Percentiles rank a stretch among this genome's conserved stretches.
phyloP scores from a whole-genome alignment of 2,113 vertebrate species.

The Corythoichthys haematopterus region DNA sequence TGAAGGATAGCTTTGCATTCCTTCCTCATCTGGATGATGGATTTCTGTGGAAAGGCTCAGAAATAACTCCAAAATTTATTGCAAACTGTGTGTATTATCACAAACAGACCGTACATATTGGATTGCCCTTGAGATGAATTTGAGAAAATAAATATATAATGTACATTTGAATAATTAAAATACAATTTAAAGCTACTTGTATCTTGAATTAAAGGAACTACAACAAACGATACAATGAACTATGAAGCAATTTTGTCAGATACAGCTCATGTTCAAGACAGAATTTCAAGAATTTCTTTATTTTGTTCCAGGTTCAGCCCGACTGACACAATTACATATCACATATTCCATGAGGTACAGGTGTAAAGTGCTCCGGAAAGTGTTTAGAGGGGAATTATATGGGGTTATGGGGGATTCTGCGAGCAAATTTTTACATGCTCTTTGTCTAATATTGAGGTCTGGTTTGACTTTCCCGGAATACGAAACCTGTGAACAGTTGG shows the following conservation, averaged over 20 bases:
- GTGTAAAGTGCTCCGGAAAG: too few species aligned
- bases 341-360: too few species aligned
- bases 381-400: too few species aligned
- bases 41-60: constrained; percentile 19
- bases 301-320: too few species aligned
- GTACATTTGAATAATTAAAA: neutral
- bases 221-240: neutral
- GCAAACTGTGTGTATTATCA: neutral
- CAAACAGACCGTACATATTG: constrained; percentile 1
- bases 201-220: neutral
- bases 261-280: neutral
- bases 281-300: too few species aligned
- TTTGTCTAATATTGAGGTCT: too few species aligned
- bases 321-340: too few species aligned
- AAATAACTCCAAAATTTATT: constrained; percentile 27
- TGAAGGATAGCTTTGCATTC: constrained; percentile 35
- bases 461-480: too few species aligned
- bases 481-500: too few species aligned
- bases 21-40: constrained; percentile 14
- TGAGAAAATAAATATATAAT: constrained; percentile 3
- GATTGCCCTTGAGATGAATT: constrained; percentile 12
- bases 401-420: too few species aligned
- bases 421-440: too few species aligned
- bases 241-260: neutral
- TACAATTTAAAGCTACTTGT: neutral